Conservation (phyloP, 2,113 vertebrate genomes). For the Tychaedon coryphoeus region DNA sequence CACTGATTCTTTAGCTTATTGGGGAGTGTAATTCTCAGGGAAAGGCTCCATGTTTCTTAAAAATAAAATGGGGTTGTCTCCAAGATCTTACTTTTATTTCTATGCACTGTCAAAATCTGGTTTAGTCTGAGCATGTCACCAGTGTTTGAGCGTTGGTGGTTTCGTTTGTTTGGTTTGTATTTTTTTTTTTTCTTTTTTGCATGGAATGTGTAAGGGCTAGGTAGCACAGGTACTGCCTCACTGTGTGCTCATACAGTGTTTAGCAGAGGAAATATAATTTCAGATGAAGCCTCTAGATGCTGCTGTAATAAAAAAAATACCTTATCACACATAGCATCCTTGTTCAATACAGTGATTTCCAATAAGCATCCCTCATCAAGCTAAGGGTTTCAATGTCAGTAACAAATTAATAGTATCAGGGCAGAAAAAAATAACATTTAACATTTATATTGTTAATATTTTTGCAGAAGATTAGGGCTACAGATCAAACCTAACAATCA, state of each 20-base stretch:
- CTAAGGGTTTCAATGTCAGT: neutral
- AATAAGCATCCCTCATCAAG: neutral
- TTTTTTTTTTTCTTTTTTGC: neutral
- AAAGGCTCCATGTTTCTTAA: neutral
- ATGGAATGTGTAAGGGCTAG: accelerated
- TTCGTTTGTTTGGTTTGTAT: accelerated
- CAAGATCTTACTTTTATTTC: neutral
- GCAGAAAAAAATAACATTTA: neutral
- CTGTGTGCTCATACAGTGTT: neutral
- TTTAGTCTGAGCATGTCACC: neutral
- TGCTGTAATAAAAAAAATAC: slow-evolving; percentile 51
- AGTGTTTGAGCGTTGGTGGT: neutral
- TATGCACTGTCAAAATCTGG: neutral
- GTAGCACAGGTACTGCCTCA: neutral
- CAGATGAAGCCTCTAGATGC: slow-evolving; percentile 45
- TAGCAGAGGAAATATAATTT: slow-evolving; percentile 2
- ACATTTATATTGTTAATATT: neutral
- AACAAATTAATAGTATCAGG: neutral
- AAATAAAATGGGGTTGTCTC: neutral
- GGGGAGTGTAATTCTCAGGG: neutral
- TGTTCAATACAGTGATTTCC: neutral
- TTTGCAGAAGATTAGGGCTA: neutral
- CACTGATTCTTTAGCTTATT: neutral
- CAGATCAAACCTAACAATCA: neutral
- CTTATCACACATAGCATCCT: neutral